Evolutionary conservation across 2,113 vertebrate genomes (phyloP).

Genomic region (rabbit (Oryctolagus cuniculus)): mOryCun1.1 NC_091434.1:18982001-18982500

Average conservation of each 20-base stretch:
- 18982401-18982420: background rate
- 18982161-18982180: conserved; percentile 75
- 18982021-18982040: conserved; percentile 83
- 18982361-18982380: background rate
- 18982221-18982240: conserved; percentile 60
- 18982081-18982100: conserved; percentile 69
- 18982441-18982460: background rate
- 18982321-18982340: background rate
- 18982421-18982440: background rate
- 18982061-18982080: conserved; percentile 78
- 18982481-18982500: background rate
- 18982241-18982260: background rate
- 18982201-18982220: conserved; percentile 56
- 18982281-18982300: background rate
- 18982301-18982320: background rate
- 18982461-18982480: background rate
- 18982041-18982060: conserved; percentile 81
- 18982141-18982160: conserved; percentile 75
- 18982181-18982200: conserved; percentile 67
- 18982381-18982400: conserved; percentile 29
- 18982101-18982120: conserved; percentile 56
- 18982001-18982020: conserved; percentile 80
- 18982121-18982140: conserved; percentile 79
- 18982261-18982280: conserved; percentile 2
- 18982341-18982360: background rate